These are phyloP conservation scores for Melanophora roralis DNA, from an alignment of 2,888 invertebrate species.

Conservation along the genomic window DNA sequence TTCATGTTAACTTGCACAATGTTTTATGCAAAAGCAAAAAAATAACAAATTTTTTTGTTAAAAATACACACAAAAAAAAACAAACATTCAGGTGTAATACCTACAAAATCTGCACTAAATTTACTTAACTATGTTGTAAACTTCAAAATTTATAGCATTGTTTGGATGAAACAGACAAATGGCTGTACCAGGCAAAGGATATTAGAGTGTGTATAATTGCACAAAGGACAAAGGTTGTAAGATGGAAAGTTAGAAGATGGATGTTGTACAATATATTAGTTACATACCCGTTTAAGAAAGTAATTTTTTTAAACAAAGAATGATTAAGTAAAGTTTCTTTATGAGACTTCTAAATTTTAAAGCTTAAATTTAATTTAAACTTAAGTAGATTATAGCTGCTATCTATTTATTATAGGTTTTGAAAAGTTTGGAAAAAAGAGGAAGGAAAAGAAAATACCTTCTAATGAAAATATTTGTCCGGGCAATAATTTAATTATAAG, in stretches of 20 bases:
- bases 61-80: constrained; percentile 4
- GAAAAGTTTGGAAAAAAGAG: too few relatives aligned
- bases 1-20: constrained; percentile 4
- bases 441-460: too few relatives aligned
- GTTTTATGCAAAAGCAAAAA: constrained; percentile 26
- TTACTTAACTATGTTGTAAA: constrained; percentile 44
- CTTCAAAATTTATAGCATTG: constrained; percentile 47
- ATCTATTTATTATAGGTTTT: too few relatives aligned
- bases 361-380: constrained; percentile 12
- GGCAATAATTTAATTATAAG: too few relatives aligned
- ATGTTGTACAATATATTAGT: neutral
- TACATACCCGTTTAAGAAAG: constrained; percentile 3
- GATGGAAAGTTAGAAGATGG: neutral
- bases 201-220: neutral
- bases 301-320: constrained; percentile 15
- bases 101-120: constrained; percentile 34
- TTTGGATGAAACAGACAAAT: constrained; percentile 14
- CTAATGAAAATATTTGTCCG: too few relatives aligned
- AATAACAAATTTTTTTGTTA: neutral
- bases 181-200: neutral
- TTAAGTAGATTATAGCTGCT: neutral
- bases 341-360: constrained; percentile 6
- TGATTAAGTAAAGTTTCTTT: constrained; percentile 5
- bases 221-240: neutral
- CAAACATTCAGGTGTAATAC: constrained; percentile 28